These are phyloP conservation scores for Ormia ochracea DNA, from an alignment of 2,888 invertebrate genomes.

Conservation along the genomic window DNA sequence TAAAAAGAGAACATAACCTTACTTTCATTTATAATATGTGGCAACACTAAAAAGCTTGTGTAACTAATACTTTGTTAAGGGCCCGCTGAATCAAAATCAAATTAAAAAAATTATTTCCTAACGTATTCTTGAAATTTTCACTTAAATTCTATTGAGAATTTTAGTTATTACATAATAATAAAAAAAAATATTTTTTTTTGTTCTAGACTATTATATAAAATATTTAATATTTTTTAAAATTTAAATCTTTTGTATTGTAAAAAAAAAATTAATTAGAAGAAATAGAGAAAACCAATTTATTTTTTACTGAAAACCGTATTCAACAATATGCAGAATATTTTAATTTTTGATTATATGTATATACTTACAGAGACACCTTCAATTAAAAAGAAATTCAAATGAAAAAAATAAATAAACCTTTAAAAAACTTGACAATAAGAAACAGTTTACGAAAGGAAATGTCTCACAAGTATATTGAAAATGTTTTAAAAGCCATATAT, in stretches of 20 bases:
- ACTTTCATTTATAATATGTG: background rate
- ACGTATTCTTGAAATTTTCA: no score
- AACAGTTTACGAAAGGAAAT: conserved; percentile 50
- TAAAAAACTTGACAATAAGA: background rate
- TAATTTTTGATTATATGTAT: background rate
- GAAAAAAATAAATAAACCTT: background rate
- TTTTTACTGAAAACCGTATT: background rate
- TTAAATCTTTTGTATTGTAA: background rate
- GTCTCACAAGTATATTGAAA: conserved; percentile 6
- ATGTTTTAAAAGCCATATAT: background rate
- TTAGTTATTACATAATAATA: no score
- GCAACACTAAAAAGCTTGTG: conserved; percentile 25
- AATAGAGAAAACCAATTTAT: background rate
- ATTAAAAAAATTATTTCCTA: no score
- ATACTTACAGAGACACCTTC: background rate
- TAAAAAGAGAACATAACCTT: conserved; percentile 41
- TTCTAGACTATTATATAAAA: background rate
- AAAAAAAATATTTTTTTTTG: background rate
- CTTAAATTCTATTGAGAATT: no score
- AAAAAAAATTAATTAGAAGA: background rate
- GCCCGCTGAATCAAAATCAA: background rate
- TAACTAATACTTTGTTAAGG: conserved; percentile 8
- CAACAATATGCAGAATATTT: background rate
- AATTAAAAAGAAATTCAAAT: background rate
- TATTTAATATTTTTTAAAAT: background rate